These are phyloP conservation scores for Montipora efflorescens DNA, from an alignment of 64 coral and sea anemone genomes.

Conservation along the genomic window DNA sequence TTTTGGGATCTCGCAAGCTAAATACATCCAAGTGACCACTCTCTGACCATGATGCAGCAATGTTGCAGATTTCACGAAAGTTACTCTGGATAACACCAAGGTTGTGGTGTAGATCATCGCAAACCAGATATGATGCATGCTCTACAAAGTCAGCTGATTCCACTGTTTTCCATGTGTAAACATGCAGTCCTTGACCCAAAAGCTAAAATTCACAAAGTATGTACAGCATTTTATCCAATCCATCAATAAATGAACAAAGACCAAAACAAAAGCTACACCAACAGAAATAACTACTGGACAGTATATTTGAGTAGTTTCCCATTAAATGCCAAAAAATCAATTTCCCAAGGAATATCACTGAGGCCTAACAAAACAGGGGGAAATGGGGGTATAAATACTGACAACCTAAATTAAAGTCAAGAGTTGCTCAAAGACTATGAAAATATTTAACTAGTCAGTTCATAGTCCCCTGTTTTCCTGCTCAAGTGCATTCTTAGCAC, in stretches of 20 bases:
- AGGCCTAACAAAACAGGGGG: too few relatives aligned
- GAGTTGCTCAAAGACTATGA: too few relatives aligned
- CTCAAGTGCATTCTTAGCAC: too few relatives aligned
- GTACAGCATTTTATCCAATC: not conserved
- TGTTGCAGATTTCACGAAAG: slow-evolving; percentile 86
- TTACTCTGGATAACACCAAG: slow-evolving; percentile 92
- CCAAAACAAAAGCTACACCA: not conserved
- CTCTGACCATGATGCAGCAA: slow-evolving; percentile 86
- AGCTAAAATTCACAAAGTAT: not conserved
- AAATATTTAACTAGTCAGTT: too few relatives aligned
- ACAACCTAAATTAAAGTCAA: too few relatives aligned
- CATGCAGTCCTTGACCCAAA: slow-evolving; percentile 74
- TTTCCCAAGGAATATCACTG: too few relatives aligned
- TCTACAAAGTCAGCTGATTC: slow-evolving; percentile 99
- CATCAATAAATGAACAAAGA: not conserved
- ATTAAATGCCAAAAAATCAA: too few relatives aligned
- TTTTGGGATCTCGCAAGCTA: slow-evolving; percentile 56
- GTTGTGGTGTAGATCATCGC: slow-evolving; percentile 95
- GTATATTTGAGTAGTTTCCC: too few relatives aligned
- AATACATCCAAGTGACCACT: slow-evolving; percentile 85
- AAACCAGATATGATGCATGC: slow-evolving; percentile 90
- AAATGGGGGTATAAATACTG: too few relatives aligned
- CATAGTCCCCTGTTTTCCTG: too few relatives aligned
- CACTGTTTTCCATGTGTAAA: slow-evolving; percentile 92
- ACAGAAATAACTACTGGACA: too few relatives aligned